Conservation (phyloP, 2,797 vertebrate species). For the Cynodonichthys magdalenae region DNA sequence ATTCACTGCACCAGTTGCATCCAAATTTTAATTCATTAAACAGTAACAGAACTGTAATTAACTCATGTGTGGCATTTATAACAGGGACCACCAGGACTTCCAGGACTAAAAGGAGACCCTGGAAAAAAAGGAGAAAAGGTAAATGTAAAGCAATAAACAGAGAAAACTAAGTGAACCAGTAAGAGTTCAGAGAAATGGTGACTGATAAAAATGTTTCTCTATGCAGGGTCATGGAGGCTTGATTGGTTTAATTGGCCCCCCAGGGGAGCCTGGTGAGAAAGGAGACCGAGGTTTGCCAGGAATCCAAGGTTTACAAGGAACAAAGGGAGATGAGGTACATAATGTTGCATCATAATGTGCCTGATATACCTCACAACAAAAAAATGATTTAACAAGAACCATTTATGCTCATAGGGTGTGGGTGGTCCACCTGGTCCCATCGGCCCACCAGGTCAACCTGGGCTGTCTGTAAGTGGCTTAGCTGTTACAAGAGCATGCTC, state of each 20-base stretch:
- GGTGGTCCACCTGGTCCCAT: conserved; percentile 80
- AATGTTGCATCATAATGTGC: neutral
- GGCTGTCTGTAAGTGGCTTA: conserved; percentile 83
- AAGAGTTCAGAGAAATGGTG: conserved; percentile 16
- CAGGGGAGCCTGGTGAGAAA: conserved; percentile 92
- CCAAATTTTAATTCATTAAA: neutral
- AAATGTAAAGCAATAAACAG: conserved; percentile 39
- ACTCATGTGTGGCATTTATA: conserved; percentile 30
- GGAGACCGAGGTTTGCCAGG: conserved; percentile 91
- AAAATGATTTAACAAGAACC: conserved; percentile 12
- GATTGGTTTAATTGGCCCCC: conserved; percentile 89
- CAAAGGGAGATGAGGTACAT: conserved; percentile 88
- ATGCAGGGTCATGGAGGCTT: conserved; percentile 90
- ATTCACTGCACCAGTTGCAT: neutral
- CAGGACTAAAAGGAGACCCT: conserved; percentile 89
- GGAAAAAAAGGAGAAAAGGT: conserved; percentile 93
- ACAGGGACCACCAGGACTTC: conserved; percentile 90
- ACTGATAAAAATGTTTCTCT: conserved; percentile 28
- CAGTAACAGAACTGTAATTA: conserved; percentile 13
- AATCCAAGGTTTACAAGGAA: conserved; percentile 83
- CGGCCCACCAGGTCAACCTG: conserved; percentile 85
- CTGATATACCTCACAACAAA: neutral
- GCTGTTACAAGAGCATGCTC: neutral
- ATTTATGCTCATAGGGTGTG: conserved; percentile 77
- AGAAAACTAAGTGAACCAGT: neutral